These are phyloP conservation scores for Gila orcuttii DNA, from an alignment of 2,113 vertebrate species.

Conservation along the genomic window DNA sequence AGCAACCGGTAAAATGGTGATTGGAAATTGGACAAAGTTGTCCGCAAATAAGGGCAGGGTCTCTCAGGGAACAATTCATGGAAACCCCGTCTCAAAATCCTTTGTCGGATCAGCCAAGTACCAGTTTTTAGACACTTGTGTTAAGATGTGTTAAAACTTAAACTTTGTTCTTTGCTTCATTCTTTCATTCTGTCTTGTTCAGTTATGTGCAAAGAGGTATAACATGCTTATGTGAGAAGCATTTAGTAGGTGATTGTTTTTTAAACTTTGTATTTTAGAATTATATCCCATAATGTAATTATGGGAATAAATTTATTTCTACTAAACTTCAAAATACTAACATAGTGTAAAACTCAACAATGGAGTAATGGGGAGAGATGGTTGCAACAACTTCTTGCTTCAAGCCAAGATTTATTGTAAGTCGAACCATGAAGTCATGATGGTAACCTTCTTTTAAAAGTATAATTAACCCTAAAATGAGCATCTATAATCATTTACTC, in stretches of 20 bases:
- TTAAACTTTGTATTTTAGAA: not conserved
- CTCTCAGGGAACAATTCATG: slow-evolving; percentile 49
- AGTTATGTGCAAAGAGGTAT: not conserved
- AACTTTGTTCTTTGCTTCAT: not conserved
- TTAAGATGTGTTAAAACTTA: not conserved
- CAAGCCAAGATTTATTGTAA: not conserved
- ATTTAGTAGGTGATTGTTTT: not conserved
- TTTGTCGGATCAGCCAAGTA: not conserved
- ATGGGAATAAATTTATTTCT: not conserved
- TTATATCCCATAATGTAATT: not conserved
- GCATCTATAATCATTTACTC: not conserved
- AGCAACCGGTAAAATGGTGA: not conserved
- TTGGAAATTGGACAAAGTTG: not conserved
- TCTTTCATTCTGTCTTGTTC: not conserved
- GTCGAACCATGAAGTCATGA: not conserved
- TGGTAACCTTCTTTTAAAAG: not conserved
- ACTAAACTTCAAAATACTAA: not conserved
- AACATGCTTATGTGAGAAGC: not conserved
- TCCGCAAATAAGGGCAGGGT: slow-evolving; percentile 11
- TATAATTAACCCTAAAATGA: not conserved
- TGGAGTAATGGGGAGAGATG: not conserved
- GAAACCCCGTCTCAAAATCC: not conserved
- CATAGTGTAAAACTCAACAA: not conserved
- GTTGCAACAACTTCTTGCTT: not conserved
- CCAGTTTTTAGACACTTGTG: not conserved